Percentiles rank a stretch among this genome's conserved stretches.
phyloP scores from a whole-genome alignment of 2,113 vertebrate genomes.

The Vidua macroura region DNA sequence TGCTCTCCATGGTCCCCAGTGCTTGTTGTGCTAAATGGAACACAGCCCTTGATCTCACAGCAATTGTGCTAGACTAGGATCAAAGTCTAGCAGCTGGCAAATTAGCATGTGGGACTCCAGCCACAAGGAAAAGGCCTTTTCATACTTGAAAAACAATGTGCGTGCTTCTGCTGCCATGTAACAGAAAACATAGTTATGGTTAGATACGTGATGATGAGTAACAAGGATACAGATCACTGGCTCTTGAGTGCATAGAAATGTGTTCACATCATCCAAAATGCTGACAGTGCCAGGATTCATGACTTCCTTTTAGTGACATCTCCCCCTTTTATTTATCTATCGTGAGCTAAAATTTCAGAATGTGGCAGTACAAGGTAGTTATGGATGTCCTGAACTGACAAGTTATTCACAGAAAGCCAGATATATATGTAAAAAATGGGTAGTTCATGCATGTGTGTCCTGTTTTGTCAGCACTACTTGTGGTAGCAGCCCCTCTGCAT shows the following conservation, averaged over 20 bases:
- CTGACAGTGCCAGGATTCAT: neutral
- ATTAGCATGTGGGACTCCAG: neutral
- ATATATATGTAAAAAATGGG: neutral
- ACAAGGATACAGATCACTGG: neutral
- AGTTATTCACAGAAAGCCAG: neutral
- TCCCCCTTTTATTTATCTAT: neutral
- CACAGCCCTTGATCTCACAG: neutral
- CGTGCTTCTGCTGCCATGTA: conserved; percentile 2
- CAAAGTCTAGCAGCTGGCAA: neutral
- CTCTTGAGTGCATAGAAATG: neutral
- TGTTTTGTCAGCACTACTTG: neutral
- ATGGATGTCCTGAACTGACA: neutral
- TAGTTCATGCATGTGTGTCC: neutral
- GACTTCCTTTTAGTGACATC: neutral
- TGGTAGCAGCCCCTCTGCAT: neutral
- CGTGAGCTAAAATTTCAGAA: neutral
- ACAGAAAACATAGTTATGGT: conserved; percentile 10
- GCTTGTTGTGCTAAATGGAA: neutral
- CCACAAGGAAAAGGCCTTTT: neutral
- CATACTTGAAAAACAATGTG: neutral
- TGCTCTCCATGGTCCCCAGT: neutral
- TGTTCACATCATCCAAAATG: neutral
- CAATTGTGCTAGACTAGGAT: neutral
- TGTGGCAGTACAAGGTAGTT: neutral
- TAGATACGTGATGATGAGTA: conserved; percentile 13